Evolutionary conservation across 2,113 vertebrate genomes (phyloP), one percentile per base, ranked within the genome.

Genomic region (Hemichromis elongatus): DNA sequence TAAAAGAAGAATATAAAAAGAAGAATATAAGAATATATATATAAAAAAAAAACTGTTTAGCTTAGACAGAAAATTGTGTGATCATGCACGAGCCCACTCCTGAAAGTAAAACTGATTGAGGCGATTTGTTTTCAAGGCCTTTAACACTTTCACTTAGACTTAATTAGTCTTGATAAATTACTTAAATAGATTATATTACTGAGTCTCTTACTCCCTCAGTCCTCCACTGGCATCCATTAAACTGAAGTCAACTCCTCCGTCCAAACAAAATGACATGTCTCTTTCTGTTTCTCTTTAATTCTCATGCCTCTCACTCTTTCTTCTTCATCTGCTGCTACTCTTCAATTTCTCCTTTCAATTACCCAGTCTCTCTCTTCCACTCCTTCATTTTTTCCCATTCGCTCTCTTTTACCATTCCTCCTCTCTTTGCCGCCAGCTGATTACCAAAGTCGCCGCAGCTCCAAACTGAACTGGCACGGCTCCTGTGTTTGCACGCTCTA

Each of bases 401-500:
- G 19, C 21, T 30, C 21, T 28, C 11, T 1, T 45, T 56, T 26
- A 30, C 56, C n/a, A 26, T 16, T 79, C 33, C 18, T 54, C 19
- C 70, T 9, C 83, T 12, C 37, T 50, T 61, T 75, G 57, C 50
- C 2, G 7, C 61, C 86, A 79, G 82, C 89, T 77, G 85, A 88
- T 77, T 84, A 11, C n/a, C 6, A 82, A 84, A 89, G 57, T 47
- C 21, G 6, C 42, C 63, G 24, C 63, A 4, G 26, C 78, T 85
- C 77, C 80, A 81, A 80, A 35, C 87, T 83, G 84, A 35, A 40
- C 84, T 84, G 86, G 79, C 89, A 86, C 54, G 2, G 42, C 56
- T 16, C 40, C 54, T n/a, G 24, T 56, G 54, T 82, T 61, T 56
- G 24, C 77, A 75, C 79, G 66, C 82, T 59, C 80, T 52, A 47